Conservation (phyloP, 2,113 vertebrate genomes). For the Cranoglanis bouderius region DNA sequence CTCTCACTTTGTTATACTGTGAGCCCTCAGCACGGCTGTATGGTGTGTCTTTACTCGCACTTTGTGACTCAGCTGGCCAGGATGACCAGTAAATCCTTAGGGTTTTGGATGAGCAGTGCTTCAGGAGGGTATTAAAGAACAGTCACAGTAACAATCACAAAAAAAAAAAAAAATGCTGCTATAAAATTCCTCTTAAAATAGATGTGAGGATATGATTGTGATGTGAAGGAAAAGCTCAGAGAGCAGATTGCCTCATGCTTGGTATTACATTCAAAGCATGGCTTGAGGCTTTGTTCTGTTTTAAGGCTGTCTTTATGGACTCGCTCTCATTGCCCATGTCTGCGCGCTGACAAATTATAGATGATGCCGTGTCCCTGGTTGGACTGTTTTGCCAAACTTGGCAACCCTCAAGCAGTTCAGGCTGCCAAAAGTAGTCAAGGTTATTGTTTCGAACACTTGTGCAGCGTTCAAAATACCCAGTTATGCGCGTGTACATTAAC, state of each 20-base stretch:
- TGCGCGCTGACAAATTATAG: not conserved
- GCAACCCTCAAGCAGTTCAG: not conserved
- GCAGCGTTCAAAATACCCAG: not conserved
- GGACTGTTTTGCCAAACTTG: slow-evolving; percentile 1
- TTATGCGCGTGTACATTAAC: not conserved
- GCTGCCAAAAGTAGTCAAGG: slow-evolving; percentile 29
- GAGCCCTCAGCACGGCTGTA: not conserved
- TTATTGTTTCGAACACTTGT: slow-evolving; percentile 10
- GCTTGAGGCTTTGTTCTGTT: slow-evolving; percentile 11
- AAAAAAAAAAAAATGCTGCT: not conserved
- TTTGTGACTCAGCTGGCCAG: not conserved
- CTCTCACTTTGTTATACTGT: not conserved
- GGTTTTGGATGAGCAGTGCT: not conserved
- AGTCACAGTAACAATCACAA: not conserved
- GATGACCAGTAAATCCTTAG: slow-evolving; percentile 25
- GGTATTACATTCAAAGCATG: slow-evolving; percentile 19
- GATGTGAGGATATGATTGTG: not conserved
- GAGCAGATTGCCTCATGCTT: not conserved
- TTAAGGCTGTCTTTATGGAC: not conserved
- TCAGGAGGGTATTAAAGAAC: not conserved
- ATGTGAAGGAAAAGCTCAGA: not conserved
- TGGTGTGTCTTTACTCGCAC: not conserved
- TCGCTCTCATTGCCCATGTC: not conserved
- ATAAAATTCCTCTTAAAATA: slow-evolving; percentile 10
- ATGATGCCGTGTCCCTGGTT: not conserved